Conservation (phyloP, 2,113 vertebrate genomes). For the Alethe diademata region DNA sequence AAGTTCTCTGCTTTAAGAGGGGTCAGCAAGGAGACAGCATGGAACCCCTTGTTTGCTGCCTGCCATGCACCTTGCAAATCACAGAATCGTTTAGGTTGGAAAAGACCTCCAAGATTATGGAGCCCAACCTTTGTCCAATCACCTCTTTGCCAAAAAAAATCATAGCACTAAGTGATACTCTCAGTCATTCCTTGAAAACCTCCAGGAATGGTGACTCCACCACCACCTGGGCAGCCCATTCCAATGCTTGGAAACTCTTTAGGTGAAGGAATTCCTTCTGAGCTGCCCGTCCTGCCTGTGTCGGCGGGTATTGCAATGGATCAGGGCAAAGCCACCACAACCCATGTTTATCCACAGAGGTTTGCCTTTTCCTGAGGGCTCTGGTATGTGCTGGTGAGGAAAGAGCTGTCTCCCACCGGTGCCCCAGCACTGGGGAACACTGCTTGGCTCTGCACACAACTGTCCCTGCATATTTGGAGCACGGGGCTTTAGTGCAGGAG, state of each 20-base stretch:
- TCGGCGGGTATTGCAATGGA: background rate
- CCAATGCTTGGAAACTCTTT: background rate
- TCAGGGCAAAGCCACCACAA: background rate
- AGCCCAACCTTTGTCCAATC: background rate
- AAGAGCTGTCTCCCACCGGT: background rate
- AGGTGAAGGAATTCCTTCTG: background rate
- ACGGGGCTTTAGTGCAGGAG: background rate
- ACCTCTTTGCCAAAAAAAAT: background rate
- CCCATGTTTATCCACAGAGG: accelerated
- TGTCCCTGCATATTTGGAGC: constrained; percentile 38
- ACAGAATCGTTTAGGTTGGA: background rate
- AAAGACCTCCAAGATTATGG: background rate
- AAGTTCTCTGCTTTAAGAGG: background rate
- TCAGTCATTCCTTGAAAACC: background rate
- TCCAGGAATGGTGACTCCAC: background rate
- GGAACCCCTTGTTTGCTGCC: background rate
- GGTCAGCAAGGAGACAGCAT: background rate
- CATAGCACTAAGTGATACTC: background rate
- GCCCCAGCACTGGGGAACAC: background rate
- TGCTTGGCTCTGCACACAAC: constrained; percentile 5
- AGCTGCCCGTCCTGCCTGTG: background rate
- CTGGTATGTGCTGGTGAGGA: background rate
- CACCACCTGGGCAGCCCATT: background rate
- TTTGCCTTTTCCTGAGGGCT: background rate
- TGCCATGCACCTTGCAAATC: background rate